phyloP scores from a whole-genome alignment of 1,140 invertebrate species.

The Calliphora vicina region DNA sequence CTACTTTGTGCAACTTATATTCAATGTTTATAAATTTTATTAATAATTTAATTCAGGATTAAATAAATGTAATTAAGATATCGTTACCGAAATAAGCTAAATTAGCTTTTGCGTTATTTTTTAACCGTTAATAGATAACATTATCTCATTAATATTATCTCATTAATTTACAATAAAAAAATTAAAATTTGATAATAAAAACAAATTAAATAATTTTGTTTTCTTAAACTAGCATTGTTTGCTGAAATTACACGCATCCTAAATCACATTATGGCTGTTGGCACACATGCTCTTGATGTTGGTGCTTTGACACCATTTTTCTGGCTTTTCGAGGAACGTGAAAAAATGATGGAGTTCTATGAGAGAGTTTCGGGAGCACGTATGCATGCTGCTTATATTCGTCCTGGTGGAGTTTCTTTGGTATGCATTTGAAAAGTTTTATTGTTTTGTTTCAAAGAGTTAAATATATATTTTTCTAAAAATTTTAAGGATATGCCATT shows the following conservation, averaged over 20 bases:
- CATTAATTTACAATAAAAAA: too few species aligned
- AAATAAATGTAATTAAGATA: too few species aligned
- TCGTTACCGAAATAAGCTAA: too few species aligned
- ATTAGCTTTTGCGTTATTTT: too few species aligned
- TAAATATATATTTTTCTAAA: background rate
- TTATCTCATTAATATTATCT: too few species aligned
- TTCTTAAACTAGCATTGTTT: conserved; percentile 69
- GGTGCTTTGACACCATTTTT: conserved; percentile 97
- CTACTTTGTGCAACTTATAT: too few species aligned
- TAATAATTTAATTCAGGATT: too few species aligned
- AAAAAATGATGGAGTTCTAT: conserved; percentile 99
- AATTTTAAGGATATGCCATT: conserved; percentile 80
- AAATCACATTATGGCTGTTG: conserved; percentile 95
- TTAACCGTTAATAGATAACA: too few species aligned
- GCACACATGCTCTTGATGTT: conserved; percentile 91
- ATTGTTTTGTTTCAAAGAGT: too few species aligned
- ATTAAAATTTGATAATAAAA: too few species aligned
- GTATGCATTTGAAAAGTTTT: background rate
- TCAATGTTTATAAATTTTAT: too few species aligned
- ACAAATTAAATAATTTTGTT: background rate
- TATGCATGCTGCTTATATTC: conserved; percentile 96
- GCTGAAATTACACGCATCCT: conserved; percentile 90
- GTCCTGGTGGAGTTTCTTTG: conserved; percentile 88
- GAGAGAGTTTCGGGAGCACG: conserved; percentile 94
- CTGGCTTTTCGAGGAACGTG: conserved; percentile 98